These are phyloP conservation scores for Oreortyx pictus DNA, from an alignment of 2,797 vertebrate species.

Conservation along the genomic window DNA sequence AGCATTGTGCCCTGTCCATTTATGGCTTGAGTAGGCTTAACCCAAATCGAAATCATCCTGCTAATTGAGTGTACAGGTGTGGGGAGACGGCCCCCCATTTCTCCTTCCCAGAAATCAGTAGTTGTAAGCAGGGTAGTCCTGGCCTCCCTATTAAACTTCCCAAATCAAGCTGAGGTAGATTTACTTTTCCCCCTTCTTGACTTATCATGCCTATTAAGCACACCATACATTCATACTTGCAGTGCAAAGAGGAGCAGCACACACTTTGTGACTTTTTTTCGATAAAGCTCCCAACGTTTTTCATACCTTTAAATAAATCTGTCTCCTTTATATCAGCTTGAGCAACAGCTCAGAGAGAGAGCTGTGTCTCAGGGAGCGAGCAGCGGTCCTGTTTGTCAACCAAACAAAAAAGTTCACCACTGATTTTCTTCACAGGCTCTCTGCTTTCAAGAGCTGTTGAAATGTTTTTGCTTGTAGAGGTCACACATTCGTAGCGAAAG, in stretches of 20 bases:
- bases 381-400: not conserved
- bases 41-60: not conserved
- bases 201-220: not conserved
- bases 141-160: not conserved
- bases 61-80: not conserved
- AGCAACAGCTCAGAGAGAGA: not conserved
- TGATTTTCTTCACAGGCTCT: not conserved
- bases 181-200: not conserved
- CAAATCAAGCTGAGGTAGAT: not conserved
- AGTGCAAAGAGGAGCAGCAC: not conserved
- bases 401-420: not conserved
- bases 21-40: not conserved
- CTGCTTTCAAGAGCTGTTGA: constrained; percentile 45
- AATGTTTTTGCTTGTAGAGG: constrained; percentile 22
- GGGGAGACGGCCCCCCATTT: too few species aligned
- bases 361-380: not conserved
- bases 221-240: not conserved
- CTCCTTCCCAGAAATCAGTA: not conserved
- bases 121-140: not conserved
- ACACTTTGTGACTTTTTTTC: not conserved
- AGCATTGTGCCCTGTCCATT: not conserved
- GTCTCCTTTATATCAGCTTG: not conserved
- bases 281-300: not conserved
- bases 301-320: not conserved
- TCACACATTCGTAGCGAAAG: constrained; percentile 31